Percentiles rank a stretch among this genome's conserved stretches.
Evolutionary conservation across 2,888 invertebrate genomes (phyloP).

Genomic region (Exocentrus adspersus): DNA sequence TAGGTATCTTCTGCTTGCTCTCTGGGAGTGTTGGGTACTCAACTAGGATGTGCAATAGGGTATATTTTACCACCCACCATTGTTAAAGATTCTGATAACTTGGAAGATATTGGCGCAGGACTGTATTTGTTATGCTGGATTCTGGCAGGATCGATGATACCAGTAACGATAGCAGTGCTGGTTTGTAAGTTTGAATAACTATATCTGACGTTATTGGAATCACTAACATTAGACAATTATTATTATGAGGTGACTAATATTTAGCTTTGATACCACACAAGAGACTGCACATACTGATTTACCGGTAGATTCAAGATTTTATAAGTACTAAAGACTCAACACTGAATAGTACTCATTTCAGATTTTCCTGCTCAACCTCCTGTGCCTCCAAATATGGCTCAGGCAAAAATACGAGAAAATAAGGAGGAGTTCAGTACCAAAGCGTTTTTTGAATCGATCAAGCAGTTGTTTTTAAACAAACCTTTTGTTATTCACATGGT

Average conservation of each 20-base stretch:
- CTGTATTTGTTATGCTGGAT: conserved; percentile 66
- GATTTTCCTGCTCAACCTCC: conserved; percentile 69
- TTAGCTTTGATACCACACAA: too few species aligned
- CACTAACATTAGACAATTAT: too few species aligned
- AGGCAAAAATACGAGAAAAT: conserved; percentile 65
- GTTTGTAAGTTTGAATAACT: conserved; percentile 36
- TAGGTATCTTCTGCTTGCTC: conserved; percentile 73
- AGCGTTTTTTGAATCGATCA: conserved; percentile 73
- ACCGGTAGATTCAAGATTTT: too few species aligned
- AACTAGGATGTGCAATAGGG: conserved; percentile 74
- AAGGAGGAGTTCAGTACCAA: conserved; percentile 65
- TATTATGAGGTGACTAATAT: not conserved
- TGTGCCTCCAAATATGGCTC: conserved; percentile 67
- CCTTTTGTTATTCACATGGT: conserved; percentile 83
- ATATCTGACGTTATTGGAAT: too few species aligned
- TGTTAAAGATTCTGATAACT: conserved; percentile 54
- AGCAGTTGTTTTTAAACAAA: conserved; percentile 77
- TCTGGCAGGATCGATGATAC: conserved; percentile 67
- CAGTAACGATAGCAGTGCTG: conserved; percentile 55
- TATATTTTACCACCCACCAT: conserved; percentile 74
- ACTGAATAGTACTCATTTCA: conserved; percentile 54
- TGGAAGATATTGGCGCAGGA: conserved; percentile 55
- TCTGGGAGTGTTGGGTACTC: conserved; percentile 77
- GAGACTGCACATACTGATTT: too few species aligned
- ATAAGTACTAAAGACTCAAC: too few species aligned